Percentiles rank a stretch among this genome's conserved stretches.
These are phyloP conservation scores for Drosophila sp. DNA, from an alignment of 1,140 invertebrate species.

Conservation along the genomic window DNA sequence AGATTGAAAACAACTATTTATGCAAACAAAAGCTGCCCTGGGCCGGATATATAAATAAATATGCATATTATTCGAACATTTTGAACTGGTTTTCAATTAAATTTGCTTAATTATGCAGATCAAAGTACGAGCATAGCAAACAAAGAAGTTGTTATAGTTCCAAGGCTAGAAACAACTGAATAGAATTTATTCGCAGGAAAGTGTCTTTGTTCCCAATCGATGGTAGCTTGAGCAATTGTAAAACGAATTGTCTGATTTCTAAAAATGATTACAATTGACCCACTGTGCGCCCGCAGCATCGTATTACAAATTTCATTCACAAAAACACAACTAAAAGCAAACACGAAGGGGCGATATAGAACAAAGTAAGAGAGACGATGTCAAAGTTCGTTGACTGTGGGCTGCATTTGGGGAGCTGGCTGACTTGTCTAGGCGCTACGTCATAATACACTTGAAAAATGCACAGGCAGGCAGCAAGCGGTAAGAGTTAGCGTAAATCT, in stretches of 20 bases:
- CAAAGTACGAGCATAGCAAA: too few relatives aligned
- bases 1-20: background rate
- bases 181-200: background rate
- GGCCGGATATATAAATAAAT: background rate
- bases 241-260: background rate
- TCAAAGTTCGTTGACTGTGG: constrained; percentile 79
- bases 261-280: constrained; percentile 7
- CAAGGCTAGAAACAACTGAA: background rate
- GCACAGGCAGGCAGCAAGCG: constrained; percentile 56
- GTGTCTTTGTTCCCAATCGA: constrained; percentile 1
- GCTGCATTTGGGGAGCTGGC: constrained; percentile 37
- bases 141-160: background rate
- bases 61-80: background rate
- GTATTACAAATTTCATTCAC: constrained; percentile 80
- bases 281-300: constrained; percentile 57
- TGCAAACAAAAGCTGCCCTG: background rate
- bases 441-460: constrained; percentile 82
- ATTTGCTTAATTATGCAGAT: too few relatives aligned
- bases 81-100: too few relatives aligned
- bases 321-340: constrained; percentile 65
- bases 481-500: constrained; percentile 51
- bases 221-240: background rate
- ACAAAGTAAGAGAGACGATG: constrained; percentile 48
- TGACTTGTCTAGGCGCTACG: constrained; percentile 66
- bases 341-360: constrained; percentile 37